Evolutionary conservation across 2,113 vertebrate species (phyloP), one percentile per base, ranked within the genome.

Genomic region (Cisticola juncidis): DNA sequence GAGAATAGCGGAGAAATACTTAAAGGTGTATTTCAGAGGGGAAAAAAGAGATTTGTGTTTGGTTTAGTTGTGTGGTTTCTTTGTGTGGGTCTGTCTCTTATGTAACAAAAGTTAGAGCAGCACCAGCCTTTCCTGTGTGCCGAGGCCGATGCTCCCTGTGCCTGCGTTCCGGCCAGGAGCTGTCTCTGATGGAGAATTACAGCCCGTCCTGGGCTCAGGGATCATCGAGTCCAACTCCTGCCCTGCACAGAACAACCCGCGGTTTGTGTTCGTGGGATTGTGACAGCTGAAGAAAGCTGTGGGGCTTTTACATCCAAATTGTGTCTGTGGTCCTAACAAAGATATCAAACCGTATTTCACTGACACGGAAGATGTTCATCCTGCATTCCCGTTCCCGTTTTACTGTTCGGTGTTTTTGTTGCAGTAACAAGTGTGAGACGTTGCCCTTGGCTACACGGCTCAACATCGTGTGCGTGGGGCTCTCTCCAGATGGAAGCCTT

Each of bases 401-500:
- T 13, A 17, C 50, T 47, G 5, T 33, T 36, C 13, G 23, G 9
- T 64, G 28, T 44, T 92, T 58, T 92, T 20, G 47, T 66, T 81
- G 61, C 64, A 99, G 99, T 97, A 99, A 99, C 93, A 99, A 98
- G 50, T 99, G 99, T 2, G 99, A 99, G 91, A 99, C 99, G 0
- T 90, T 99, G 31, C 99, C 99, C 0, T 12, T 99, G 88, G 98
- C 99, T 74, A 98, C 99, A 0, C 97, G 96, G 5, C 99, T 99
- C 95, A 99, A 99, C 60, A 98, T 99, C 25, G 97, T 94, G 5
- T 99, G 99, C 2, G 98, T 99, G 66, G 99, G 98, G 26, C 97
- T 99, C 40, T 99, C 99, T 76, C 99, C 99, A 1, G 98, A 99
- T 36, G 99, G 99, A 70, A 98, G 92, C 61, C 96, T 99, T 23